Conservation (phyloP, 2,113 vertebrate species). For the Siphamia tubifer region DNA sequence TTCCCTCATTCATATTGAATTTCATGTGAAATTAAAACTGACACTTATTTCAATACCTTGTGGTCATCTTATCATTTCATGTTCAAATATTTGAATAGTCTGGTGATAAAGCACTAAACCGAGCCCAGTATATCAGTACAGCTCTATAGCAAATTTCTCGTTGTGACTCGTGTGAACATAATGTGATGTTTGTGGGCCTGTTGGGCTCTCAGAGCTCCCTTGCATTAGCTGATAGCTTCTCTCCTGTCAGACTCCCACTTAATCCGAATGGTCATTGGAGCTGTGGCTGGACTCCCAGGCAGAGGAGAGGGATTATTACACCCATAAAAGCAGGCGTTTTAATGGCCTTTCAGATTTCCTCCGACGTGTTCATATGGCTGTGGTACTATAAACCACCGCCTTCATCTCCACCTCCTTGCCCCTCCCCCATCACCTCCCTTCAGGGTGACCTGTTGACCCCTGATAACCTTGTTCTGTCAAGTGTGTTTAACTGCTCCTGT, state of each 20-base stretch:
- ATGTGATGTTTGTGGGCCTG: constrained; percentile 47
- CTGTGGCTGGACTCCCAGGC: constrained; percentile 61
- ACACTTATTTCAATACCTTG: not conserved
- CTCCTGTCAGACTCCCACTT: constrained; percentile 68
- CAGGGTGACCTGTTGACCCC: constrained; percentile 55
- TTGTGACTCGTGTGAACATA: constrained; percentile 26
- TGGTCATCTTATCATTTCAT: constrained; percentile 3
- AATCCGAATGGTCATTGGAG: constrained; percentile 60
- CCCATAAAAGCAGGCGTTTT: constrained; percentile 77
- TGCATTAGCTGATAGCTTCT: constrained; percentile 70
- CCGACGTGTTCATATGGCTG: constrained; percentile 69
- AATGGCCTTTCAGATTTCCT: constrained; percentile 74
- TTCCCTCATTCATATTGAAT: constrained; percentile 6
- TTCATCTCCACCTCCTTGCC: constrained; percentile 41
- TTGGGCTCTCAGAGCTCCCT: constrained; percentile 35
- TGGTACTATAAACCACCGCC: constrained; percentile 63
- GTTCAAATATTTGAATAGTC: constrained; percentile 7
- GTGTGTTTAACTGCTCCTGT: constrained; percentile 45
- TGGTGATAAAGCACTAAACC: not conserved
- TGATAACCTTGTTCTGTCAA: constrained; percentile 52
- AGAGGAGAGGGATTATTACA: constrained; percentile 72
- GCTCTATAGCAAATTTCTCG: constrained; percentile 3
- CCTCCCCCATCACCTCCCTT: not conserved
- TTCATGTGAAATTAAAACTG: constrained; percentile 20
- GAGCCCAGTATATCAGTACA: not conserved